phyloP scores from a whole-genome alignment of 2,888 invertebrate species.

The Ormyrus rosae region DNA sequence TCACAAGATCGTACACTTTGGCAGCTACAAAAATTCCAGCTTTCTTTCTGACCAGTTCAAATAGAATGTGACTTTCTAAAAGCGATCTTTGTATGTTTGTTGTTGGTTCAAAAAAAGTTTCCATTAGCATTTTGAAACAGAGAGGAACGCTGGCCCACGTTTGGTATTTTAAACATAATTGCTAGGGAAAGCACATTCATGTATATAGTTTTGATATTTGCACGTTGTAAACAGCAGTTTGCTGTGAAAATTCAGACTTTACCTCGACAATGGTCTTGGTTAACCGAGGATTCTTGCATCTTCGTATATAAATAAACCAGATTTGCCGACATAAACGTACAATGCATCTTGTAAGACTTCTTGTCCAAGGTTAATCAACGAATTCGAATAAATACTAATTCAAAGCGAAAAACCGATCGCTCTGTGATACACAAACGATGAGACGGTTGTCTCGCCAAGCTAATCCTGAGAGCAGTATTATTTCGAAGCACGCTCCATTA shows the following conservation, averaged over 20 bases:
- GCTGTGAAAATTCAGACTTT: slow-evolving; percentile 45
- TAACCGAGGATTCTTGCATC: slow-evolving; percentile 52
- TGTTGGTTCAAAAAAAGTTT: slow-evolving; percentile 49
- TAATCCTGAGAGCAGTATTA: slow-evolving; percentile 36
- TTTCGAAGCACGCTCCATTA: slow-evolving; percentile 3
- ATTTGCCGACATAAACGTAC: slow-evolving; percentile 63
- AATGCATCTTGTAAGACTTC: slow-evolving; percentile 65
- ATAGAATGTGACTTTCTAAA: slow-evolving; percentile 47
- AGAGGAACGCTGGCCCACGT: slow-evolving; percentile 38
- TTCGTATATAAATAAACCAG: slow-evolving; percentile 59
- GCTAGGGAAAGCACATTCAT: slow-evolving; percentile 62
- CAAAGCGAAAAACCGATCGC: slow-evolving; percentile 41
- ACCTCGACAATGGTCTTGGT: slow-evolving; percentile 27
- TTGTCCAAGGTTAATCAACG: slow-evolving; percentile 62
- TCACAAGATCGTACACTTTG: slow-evolving; percentile 43
- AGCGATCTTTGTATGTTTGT: slow-evolving; percentile 43
- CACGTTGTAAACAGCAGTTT: slow-evolving; percentile 43
- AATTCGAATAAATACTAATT: slow-evolving; percentile 58
- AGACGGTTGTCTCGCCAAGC: slow-evolving; percentile 36
- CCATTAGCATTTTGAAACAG: slow-evolving; percentile 51
- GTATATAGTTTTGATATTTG: slow-evolving; percentile 69
- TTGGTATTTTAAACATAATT: slow-evolving; percentile 30
- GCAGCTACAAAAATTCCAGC: slow-evolving; percentile 53
- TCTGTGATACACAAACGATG: slow-evolving; percentile 66
- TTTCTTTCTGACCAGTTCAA: slow-evolving; percentile 46